Evolutionary conservation across 2,113 vertebrate genomes (phyloP).

Genomic region (Elaphurus davidianus): DNA sequence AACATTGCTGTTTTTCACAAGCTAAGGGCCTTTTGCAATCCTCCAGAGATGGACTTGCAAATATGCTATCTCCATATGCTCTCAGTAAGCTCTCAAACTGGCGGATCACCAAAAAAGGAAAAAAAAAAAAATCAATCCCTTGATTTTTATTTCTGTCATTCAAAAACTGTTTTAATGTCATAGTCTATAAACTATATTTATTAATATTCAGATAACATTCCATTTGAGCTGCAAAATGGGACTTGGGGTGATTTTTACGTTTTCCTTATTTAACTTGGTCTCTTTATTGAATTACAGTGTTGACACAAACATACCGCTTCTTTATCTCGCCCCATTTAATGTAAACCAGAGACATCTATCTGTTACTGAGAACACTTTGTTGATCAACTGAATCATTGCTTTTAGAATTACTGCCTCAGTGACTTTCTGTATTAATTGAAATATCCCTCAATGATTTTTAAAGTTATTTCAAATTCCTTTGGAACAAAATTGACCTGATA

Average conservation of each 20-base stretch:
- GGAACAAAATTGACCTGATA: not conserved
- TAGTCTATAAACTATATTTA: constrained; percentile 74
- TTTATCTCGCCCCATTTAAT: constrained; percentile 27
- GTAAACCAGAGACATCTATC: constrained; percentile 36
- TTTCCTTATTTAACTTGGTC: constrained; percentile 43
- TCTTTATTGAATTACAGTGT: constrained; percentile 41
- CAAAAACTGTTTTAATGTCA: constrained; percentile 75
- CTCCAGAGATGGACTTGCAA: constrained; percentile 97
- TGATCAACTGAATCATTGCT: not conserved
- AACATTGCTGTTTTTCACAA: constrained; percentile 94
- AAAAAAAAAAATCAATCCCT: constrained; percentile 68
- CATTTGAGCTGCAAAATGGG: constrained; percentile 17
- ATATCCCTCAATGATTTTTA: constrained; percentile 26
- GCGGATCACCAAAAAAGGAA: constrained; percentile 81
- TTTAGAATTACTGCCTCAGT: not conserved
- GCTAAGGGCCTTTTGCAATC: constrained; percentile 90
- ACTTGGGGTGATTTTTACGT: constrained; percentile 56
- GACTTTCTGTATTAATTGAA: constrained; percentile 49
- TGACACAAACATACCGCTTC: constrained; percentile 44
- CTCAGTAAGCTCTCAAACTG: constrained; percentile 89
- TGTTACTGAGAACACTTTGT: not conserved
- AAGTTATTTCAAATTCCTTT: not conserved
- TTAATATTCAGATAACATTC: constrained; percentile 66
- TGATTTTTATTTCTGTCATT: constrained; percentile 82
- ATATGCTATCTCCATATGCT: constrained; percentile 94